Base-by-base conservation (phyloP, 2,888 invertebrate species). In the Ennomos fuscantarius region DNA sequence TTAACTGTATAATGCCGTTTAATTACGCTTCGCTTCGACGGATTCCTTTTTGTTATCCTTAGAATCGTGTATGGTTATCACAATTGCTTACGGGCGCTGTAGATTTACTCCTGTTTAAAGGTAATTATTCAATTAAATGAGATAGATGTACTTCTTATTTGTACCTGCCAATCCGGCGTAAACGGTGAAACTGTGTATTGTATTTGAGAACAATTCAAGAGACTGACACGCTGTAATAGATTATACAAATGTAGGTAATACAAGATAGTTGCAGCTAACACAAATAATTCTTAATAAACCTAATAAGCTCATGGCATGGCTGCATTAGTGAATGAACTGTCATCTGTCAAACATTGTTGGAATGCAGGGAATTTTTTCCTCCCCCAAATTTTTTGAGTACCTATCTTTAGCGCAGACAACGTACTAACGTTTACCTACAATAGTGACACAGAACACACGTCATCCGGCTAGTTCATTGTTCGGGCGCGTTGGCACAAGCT, bases 381-480 rank as follows among this genome's bases (percentile, higher is more conserved):
- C 12, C 31, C 37, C 24, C 37, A 36, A 39, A 32, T 33, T 48
- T 8, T 31, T 49, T 36, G 36, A 33, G 41, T 51, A 41, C 45
- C 39, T 55, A 35, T n/a, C n/a, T 24, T 24, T 53, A 45, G 60
- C 37, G 54, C 55, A 67, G 60, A 65, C 45, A 51, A 49, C 59
- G 49, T 60, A 54, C 42, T 34, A 45, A 62, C 60, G 56, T 73
- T 72, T 70, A 24, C 2, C 24, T 24, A 74, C 72, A 70, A 72
- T 69, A 75, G 76, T 81, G 78, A 79, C 76, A 78, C 69, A 71
- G 67, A 70, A 68, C 72, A 69, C 72, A 78, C 87, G 87, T 87
- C 87, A 86, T 74, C 79, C 78, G 77, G 70, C 79, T 86, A 80
- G 89, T 89, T 91, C 86, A 90, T 91, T 91, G 91, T 90, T 90